These are phyloP conservation scores for Parazoanthus darwini DNA, from an alignment of 92 coral and sea anemone species.

Conservation along the genomic window DNA sequence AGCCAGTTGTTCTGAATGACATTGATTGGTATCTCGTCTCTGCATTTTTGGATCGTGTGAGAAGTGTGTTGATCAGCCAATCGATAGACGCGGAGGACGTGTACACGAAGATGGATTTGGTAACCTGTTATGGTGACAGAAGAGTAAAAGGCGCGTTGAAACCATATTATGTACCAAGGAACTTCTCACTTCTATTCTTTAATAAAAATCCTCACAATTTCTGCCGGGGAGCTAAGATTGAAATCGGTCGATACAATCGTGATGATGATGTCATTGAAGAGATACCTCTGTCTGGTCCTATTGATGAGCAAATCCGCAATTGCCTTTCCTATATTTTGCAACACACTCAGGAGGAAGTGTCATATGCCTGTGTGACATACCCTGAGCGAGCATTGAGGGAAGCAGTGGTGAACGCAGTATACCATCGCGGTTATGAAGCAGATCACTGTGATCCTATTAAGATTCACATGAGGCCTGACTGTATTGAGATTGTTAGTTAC, in stretches of 20 bases:
- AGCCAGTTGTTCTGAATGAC: slow-evolving; percentile 38
- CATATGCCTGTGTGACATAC: slow-evolving; percentile 62
- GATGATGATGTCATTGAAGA: slow-evolving; percentile 62
- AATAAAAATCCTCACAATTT: slow-evolving; percentile 52
- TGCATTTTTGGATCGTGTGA: slow-evolving; percentile 48
- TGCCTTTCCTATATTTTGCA: slow-evolving; percentile 57
- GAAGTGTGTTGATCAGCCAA: slow-evolving; percentile 47
- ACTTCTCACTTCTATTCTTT: slow-evolving; percentile 69
- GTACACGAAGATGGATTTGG: slow-evolving; percentile 51
- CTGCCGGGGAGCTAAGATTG: slow-evolving; percentile 71
- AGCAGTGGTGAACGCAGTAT: slow-evolving; percentile 78
- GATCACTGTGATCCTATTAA: slow-evolving; percentile 62
- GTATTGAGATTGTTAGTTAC: slow-evolving; percentile 71
- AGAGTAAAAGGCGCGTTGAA: slow-evolving; percentile 35
- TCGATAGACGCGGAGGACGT: slow-evolving; percentile 1
- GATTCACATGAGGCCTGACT: slow-evolving; percentile 69
- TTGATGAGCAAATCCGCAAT: slow-evolving; percentile 55
- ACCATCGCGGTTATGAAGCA: slow-evolving; percentile 76
- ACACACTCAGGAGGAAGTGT: slow-evolving; percentile 62
- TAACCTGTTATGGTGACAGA: slow-evolving; percentile 50
- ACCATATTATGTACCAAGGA: slow-evolving; percentile 53
- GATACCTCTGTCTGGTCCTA: slow-evolving; percentile 52
- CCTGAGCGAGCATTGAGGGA: slow-evolving; percentile 71
- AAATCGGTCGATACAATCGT: slow-evolving; percentile 66
- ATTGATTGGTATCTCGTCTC: slow-evolving; percentile 48